Conservation (phyloP, 2,888 invertebrate species). For the Sesamia inferens region DNA sequence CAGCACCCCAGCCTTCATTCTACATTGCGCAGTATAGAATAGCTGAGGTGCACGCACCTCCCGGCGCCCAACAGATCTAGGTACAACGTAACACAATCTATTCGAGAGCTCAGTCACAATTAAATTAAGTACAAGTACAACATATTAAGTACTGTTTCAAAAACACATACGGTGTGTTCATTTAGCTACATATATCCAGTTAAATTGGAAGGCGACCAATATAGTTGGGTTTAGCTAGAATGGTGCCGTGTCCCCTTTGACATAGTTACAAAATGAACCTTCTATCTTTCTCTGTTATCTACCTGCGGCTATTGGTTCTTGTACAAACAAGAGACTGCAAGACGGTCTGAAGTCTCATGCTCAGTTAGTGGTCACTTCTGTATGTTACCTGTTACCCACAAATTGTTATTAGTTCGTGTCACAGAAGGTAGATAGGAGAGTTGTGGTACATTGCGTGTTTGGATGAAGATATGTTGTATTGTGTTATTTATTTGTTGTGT, state of each 20-base stretch:
- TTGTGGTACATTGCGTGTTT: slow-evolving; percentile 18
- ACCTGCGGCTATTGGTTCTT: slow-evolving; percentile 28
- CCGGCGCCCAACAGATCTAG: too few relatives aligned
- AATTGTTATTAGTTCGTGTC: slow-evolving; percentile 31
- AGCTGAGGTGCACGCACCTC: too few relatives aligned
- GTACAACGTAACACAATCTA: too few relatives aligned
- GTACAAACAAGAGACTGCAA: slow-evolving; percentile 39
- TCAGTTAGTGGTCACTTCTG: slow-evolving; percentile 43
- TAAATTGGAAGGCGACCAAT: neutral
- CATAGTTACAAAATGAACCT: neutral
- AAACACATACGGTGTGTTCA: neutral
- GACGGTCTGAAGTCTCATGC: slow-evolving; percentile 8
- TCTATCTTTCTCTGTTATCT: neutral
- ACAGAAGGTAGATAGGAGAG: neutral
- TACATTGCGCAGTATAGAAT: too few relatives aligned
- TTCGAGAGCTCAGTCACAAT: too few relatives aligned
- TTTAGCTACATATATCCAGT: neutral
- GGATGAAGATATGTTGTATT: slow-evolving; percentile 3
- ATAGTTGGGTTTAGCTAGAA: too few relatives aligned
- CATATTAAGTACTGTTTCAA: neutral
- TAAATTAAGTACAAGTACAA: too few relatives aligned
- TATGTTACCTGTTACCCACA: neutral
- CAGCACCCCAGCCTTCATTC: too few relatives aligned
- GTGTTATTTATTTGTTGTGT: neutral
- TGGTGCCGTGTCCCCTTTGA: neutral